Evolutionary conservation across 2,113 vertebrate genomes (phyloP).

Genomic region (Macaca fascicularis): DNA sequence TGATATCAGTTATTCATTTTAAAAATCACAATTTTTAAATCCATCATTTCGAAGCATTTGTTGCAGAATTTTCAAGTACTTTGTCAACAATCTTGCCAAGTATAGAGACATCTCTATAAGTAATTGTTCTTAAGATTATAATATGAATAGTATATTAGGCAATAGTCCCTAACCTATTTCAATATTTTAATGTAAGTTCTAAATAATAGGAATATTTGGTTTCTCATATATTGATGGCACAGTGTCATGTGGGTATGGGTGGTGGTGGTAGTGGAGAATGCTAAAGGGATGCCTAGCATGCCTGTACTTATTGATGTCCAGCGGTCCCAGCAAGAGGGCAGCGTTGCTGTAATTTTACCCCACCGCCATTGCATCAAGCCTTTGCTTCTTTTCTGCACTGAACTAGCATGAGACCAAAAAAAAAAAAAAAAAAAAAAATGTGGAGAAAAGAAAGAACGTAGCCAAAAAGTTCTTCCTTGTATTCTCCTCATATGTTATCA

Average conservation of each 20-base stretch:
- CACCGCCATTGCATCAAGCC: rapidly evolving
- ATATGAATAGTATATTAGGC: not conserved
- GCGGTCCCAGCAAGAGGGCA: not conserved
- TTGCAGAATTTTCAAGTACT: not conserved
- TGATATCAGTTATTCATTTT: not conserved
- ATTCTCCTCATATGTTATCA: not conserved
- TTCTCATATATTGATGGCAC: not conserved
- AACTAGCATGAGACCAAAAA: not conserved
- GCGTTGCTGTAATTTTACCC: not conserved
- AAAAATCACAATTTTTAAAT: not conserved
- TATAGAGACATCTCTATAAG: not conserved
- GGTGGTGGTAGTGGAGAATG: no score
- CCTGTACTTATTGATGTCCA: rapidly evolving
- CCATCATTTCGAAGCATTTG: not conserved
- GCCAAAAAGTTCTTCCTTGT: not conserved
- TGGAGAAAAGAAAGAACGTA: not conserved
- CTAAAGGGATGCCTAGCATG: not conserved
- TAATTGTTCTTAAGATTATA: not conserved
- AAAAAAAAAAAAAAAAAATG: not conserved
- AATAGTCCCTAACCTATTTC: not conserved
- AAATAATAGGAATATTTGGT: not conserved
- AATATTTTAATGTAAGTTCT: not conserved
- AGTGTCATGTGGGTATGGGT: not conserved
- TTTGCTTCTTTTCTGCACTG: not conserved
- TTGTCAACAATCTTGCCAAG: not conserved